Percentiles rank a stretch among this genome's conserved stretches.
phyloP scores from a whole-genome alignment of 1,140 invertebrate species.

The Halictus rubicundus region DNA sequence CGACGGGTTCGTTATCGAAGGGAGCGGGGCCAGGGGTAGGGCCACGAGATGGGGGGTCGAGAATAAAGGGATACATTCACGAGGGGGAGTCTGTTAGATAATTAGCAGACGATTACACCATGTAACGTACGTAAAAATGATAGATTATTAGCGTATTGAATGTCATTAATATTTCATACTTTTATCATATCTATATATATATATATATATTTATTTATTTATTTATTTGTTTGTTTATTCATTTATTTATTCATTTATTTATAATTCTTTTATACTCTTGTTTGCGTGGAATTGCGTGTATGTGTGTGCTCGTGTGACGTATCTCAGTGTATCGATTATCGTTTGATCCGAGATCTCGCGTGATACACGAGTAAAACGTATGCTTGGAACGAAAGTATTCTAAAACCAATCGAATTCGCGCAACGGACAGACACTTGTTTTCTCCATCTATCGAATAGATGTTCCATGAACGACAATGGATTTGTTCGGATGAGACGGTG shows the following conservation, averaged over 20 bases:
- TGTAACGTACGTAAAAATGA: conserved; percentile 62
- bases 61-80: conserved; percentile 27
- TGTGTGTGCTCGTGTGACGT: conserved; percentile 6
- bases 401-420: not conserved
- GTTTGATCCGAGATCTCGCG: not conserved
- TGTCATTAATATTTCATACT: conserved; percentile 61
- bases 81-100: conserved; percentile 51
- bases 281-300: conserved; percentile 10
- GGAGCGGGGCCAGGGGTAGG: not conserved
- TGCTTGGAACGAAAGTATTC: not conserved
- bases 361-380: not conserved
- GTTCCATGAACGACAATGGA: not conserved
- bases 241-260: conserved; percentile 37
- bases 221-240: no score
- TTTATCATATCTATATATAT: conserved; percentile 56
- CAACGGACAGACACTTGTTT: not conserved
- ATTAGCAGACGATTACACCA: conserved; percentile 62
- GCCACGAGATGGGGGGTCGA: conserved; percentile 1
- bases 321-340: not conserved
- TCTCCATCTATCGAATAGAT: not conserved
- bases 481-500: not conserved
- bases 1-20: not conserved
- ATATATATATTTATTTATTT: conserved; percentile 43
- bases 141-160: conserved; percentile 66
- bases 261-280: conserved; percentile 31